Conservation (phyloP, 2,888 invertebrate species). For the Dolomedes plantarius region DNA sequence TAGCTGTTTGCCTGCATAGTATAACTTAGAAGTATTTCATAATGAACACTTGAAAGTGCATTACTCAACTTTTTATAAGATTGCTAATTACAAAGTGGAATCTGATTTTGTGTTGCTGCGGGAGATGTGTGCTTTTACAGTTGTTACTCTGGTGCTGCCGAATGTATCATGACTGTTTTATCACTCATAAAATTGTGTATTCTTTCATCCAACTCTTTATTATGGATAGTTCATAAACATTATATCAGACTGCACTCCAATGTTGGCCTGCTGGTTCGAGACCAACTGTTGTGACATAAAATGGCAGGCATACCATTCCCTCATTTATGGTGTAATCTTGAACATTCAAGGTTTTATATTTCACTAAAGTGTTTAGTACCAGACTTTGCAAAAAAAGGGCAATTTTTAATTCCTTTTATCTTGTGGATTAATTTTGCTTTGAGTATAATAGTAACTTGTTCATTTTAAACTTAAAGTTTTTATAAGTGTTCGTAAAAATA, state of each 20-base stretch:
- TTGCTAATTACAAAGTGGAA: too few species aligned
- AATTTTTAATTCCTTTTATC: not conserved
- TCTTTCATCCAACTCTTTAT: constrained; percentile 21
- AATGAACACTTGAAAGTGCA: constrained; percentile 2
- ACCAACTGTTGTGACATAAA: constrained; percentile 38
- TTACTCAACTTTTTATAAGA: not conserved
- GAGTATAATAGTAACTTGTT: too few species aligned
- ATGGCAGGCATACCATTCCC: constrained; percentile 57
- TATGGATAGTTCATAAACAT: constrained; percentile 50
- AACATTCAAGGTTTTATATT: constrained; percentile 37
- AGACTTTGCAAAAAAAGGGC: not conserved
- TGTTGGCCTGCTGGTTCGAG: constrained; percentile 61
- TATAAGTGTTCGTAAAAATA: too few species aligned
- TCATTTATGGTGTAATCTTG: constrained; percentile 24
- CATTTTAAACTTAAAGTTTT: too few species aligned
- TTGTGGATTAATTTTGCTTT: too few species aligned
- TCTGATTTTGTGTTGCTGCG: too few species aligned
- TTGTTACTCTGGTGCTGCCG: constrained; percentile 1
- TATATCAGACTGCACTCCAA: constrained; percentile 23
- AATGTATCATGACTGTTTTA: not conserved
- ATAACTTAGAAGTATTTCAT: too few species aligned
- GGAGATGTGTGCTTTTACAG: not conserved
- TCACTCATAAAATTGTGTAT: constrained; percentile 15
- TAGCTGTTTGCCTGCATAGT: too few species aligned
- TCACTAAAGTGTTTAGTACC: constrained; percentile 39